phyloP scores from a whole-genome alignment of 2,888 invertebrate species.

The Cheiracanthium punctorium region DNA sequence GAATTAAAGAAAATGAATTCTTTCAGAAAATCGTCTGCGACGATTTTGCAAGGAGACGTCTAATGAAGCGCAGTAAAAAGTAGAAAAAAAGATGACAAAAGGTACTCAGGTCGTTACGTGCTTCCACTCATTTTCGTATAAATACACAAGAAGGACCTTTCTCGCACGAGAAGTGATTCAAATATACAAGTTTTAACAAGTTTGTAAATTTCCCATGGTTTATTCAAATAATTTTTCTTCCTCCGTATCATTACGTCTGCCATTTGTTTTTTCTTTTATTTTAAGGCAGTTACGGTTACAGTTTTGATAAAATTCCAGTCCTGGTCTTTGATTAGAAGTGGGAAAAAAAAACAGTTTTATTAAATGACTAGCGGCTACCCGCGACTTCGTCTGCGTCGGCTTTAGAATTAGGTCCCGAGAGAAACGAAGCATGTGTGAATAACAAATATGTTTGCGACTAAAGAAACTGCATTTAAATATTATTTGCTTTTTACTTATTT shows the following conservation, averaged over 20 bases:
- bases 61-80: background rate
- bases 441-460: too few relatives aligned
- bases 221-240: background rate
- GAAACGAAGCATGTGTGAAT: too few relatives aligned
- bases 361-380: too few relatives aligned
- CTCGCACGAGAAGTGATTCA: background rate
- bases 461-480: too few relatives aligned
- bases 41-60: background rate
- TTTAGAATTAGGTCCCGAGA: too few relatives aligned
- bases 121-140: background rate
- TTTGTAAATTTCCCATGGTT: background rate
- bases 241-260: background rate
- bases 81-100: background rate
- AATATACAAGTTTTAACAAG: slow-evolving; percentile 17
- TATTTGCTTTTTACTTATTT: too few relatives aligned
- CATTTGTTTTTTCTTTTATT: background rate
- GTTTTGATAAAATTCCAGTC: background rate
- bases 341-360: too few relatives aligned
- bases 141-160: background rate
- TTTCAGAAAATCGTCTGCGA: background rate
- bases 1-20: background rate
- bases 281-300: too few relatives aligned
- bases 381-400: too few relatives aligned
- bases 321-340: too few relatives aligned
- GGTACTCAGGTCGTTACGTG: background rate